phyloP scores from a whole-genome alignment of 2,113 vertebrate species.

The Oncorhynchus mykiss region DNA sequence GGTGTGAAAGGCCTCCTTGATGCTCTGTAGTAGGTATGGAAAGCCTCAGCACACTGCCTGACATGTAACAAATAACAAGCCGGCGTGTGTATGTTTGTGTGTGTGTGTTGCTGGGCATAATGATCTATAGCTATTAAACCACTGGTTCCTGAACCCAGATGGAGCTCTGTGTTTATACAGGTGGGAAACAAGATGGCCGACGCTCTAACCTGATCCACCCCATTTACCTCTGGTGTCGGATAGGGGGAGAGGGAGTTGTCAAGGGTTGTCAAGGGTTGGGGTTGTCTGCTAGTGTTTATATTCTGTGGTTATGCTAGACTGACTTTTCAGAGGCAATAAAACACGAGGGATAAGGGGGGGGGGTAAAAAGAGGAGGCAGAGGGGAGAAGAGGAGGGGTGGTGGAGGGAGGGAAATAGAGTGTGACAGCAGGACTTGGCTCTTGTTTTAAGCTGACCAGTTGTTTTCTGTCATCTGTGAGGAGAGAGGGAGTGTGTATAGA shows the following conservation, averaged over 20 bases:
- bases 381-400: background rate
- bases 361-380: no score
- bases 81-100: constrained; percentile 18
- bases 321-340: constrained; percentile 73
- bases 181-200: constrained; percentile 70
- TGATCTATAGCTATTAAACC: constrained; percentile 75
- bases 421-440: constrained; percentile 34
- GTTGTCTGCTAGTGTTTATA: constrained; percentile 62
- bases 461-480: constrained; percentile 29
- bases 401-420: background rate
- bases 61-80: no score
- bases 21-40: constrained; percentile 29
- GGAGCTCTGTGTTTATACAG: constrained; percentile 76
- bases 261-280: constrained; percentile 1
- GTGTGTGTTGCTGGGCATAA: constrained; percentile 63
- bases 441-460: constrained; percentile 43
- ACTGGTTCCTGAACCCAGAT: constrained; percentile 58
- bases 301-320: constrained; percentile 63
- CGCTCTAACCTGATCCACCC: constrained; percentile 65
- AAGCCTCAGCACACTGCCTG: constrained; percentile 6
- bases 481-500: constrained; percentile 7
- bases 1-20: constrained; percentile 47
- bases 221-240: constrained; percentile 30
- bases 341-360: constrained; percentile 15
- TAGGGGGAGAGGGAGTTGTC: constrained; percentile 50